phyloP scores from a whole-genome alignment of 2,888 invertebrate genomes.

The Stratiomys singularior region DNA sequence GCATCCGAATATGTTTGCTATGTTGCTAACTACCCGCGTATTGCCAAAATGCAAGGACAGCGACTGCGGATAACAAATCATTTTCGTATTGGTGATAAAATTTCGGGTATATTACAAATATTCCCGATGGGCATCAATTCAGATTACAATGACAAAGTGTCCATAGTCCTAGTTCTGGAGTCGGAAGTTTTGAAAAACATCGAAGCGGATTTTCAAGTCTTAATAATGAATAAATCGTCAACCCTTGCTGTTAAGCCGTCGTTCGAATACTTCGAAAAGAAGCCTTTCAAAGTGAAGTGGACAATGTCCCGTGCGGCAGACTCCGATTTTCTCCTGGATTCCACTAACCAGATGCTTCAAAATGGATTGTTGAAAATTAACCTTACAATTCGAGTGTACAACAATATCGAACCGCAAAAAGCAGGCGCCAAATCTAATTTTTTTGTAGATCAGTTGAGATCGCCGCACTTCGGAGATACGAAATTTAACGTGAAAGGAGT shows the following conservation, averaged over 20 bases:
- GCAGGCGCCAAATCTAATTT: background rate
- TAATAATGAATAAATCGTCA: background rate
- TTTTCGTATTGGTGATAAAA: background rate
- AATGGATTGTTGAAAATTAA: background rate
- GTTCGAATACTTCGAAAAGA: conserved; percentile 34
- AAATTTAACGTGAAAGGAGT: too few species aligned
- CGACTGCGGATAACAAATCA: conserved; percentile 3
- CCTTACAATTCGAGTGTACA: background rate
- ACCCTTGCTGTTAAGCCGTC: background rate
- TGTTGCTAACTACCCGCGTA: background rate
- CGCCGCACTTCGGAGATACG: background rate
- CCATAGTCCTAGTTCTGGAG: background rate
- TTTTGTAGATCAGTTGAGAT: background rate
- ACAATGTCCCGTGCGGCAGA: conserved; percentile 1
- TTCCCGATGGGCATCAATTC: conserved; percentile 32
- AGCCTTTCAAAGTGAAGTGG: background rate
- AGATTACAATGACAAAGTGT: background rate
- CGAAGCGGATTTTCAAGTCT: conserved; percentile 9
- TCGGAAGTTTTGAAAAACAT: conserved; percentile 14
- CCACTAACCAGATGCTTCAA: conserved; percentile 5
- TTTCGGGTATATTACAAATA: background rate
- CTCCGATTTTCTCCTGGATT: background rate
- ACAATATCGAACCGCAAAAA: background rate
- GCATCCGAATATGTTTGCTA: background rate
- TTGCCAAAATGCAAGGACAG: background rate